These are phyloP conservation scores for Riptortus pedestris DNA, from an alignment of 1,140 invertebrate species.

Conservation along the genomic window DNA sequence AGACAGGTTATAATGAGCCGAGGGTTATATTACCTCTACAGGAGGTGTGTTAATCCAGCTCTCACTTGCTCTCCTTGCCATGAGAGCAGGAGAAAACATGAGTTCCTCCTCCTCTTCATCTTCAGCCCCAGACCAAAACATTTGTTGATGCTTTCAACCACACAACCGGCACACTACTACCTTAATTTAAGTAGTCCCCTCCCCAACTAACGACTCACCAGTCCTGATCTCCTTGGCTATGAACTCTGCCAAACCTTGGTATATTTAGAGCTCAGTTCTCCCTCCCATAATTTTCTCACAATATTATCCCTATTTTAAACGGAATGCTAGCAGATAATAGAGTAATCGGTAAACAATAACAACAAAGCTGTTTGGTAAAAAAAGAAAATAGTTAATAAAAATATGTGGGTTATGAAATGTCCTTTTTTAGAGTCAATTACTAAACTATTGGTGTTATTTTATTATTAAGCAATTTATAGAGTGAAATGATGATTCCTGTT, in stretches of 20 bases:
- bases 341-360: too few species aligned
- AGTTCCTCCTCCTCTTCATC: conserved; percentile 71
- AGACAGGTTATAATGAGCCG: too few species aligned
- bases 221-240: conserved; percentile 35
- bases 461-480: too few species aligned
- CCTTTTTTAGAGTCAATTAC: too few species aligned
- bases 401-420: too few species aligned
- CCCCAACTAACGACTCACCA: conserved; percentile 35
- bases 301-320: too few species aligned
- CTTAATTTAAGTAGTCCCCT: conserved; percentile 34
- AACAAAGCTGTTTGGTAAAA: too few species aligned
- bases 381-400: too few species aligned
- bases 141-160: too few species aligned
- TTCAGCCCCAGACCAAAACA: conserved; percentile 57
- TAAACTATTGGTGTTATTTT: too few species aligned
- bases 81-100: conserved; percentile 69
- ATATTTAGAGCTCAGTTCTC: background rate
- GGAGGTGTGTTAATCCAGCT: conserved; percentile 77
- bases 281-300: background rate
- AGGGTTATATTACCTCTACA: conserved; percentile 52
- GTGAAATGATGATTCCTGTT: too few species aligned
- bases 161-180: conserved; percentile 35
- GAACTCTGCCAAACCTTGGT: conserved; percentile 35
- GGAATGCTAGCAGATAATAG: too few species aligned
- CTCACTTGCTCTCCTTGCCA: conserved; percentile 69